phyloP scores from a whole-genome alignment of 2,797 vertebrate species.

The Aotus griseimembra region DNA sequence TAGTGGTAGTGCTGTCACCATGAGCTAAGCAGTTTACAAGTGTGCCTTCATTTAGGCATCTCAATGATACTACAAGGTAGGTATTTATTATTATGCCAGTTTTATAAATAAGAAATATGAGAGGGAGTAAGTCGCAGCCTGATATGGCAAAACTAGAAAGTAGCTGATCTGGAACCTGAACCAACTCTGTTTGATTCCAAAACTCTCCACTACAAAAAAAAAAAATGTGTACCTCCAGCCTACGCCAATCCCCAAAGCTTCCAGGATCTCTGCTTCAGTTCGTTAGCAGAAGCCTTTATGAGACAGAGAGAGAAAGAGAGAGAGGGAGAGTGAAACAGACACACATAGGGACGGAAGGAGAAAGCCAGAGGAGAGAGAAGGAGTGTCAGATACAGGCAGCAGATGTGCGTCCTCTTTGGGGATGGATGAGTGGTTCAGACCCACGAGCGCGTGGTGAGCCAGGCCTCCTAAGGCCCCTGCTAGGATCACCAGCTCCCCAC shows the following conservation, averaged over 20 bases:
- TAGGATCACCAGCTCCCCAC: accelerated
- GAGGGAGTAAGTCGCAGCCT: not conserved
- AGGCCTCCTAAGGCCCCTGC: not conserved
- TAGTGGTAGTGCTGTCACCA: not conserved
- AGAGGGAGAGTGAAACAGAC: not conserved
- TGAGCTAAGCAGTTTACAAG: not conserved
- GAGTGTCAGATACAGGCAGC: not conserved
- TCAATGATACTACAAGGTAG: not conserved
- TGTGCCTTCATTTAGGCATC: not conserved
- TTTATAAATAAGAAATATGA: not conserved
- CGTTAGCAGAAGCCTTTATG: not conserved
- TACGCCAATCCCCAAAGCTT: not conserved
- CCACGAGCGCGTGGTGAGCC: accelerated
- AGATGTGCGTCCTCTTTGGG: not conserved
- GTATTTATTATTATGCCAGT: not conserved
- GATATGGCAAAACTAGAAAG: not conserved
- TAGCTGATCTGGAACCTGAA: not conserved
- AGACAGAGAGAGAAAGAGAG: not conserved
- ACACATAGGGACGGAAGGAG: not conserved
- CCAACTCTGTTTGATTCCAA: not conserved
- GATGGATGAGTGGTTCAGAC: not conserved
- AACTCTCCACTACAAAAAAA: not conserved
- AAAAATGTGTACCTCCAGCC: not conserved
- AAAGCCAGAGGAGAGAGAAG: not conserved
- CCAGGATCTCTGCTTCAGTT: not conserved